These are phyloP conservation scores for Frankliniella fusca DNA, from an alignment of 2,888 invertebrate genomes.

Conservation along the genomic window DNA sequence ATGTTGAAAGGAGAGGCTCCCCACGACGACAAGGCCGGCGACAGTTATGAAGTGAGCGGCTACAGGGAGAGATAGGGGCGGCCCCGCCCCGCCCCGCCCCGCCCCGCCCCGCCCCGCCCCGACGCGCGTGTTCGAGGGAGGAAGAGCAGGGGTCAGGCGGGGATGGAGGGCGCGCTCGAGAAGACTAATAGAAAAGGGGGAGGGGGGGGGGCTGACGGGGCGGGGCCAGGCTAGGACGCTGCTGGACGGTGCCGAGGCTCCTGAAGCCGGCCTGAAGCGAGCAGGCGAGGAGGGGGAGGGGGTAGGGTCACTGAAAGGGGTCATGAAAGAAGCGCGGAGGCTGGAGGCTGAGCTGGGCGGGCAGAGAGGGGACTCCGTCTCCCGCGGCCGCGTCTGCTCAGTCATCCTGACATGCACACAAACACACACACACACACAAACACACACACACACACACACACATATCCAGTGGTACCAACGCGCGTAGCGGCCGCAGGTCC, in stretches of 20 bases:
- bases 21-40: slow-evolving; percentile 13
- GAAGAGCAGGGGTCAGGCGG: background rate
- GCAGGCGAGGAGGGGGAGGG: too few relatives aligned
- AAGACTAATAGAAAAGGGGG: slow-evolving; percentile 13
- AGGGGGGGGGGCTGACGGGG: background rate
- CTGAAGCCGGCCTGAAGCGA: background rate
- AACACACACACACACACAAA: too few relatives aligned
- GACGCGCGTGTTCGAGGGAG: background rate
- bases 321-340: background rate
- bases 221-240: background rate
- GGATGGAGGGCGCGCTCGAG: background rate
- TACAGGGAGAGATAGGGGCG: background rate
- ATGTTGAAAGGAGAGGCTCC: slow-evolving; percentile 24
- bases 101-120: too few relatives aligned
- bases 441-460: too few relatives aligned
- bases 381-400: too few relatives aligned
- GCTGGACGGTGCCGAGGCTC: background rate
- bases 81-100: too few relatives aligned
- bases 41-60: slow-evolving; percentile 24
- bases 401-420: too few relatives aligned
- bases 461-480: too few relatives aligned
- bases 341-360: background rate
- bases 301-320: slow-evolving; percentile 9
- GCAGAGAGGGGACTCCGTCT: background rate
- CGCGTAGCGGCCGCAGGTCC: too few relatives aligned